phyloP scores from a whole-genome alignment of 2,797 vertebrate genomes.

The Cottoperca gobio region DNA sequence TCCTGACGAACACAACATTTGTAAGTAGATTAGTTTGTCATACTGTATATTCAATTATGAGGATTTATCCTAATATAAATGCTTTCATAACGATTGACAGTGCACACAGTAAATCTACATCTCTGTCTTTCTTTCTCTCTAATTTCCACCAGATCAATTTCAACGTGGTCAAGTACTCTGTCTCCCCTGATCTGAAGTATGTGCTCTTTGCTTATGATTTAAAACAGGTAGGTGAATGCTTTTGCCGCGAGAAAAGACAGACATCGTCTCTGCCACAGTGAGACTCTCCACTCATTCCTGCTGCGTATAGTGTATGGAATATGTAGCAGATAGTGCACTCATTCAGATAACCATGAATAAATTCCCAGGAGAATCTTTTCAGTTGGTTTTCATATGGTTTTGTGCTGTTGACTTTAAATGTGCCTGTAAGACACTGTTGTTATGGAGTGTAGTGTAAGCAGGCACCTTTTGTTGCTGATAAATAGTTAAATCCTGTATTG shows the following conservation, averaged over 20 bases:
- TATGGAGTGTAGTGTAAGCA: no score
- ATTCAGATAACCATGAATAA: background rate
- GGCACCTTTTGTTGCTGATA: no score
- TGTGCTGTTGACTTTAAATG: background rate
- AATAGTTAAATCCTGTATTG: no score
- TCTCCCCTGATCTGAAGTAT: conserved; percentile 95
- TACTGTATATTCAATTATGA: background rate
- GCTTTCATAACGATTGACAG: background rate
- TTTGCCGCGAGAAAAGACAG: no score
- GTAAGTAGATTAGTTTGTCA: conserved; percentile 84
- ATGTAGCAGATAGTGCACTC: background rate
- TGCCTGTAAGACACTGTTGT: no score
- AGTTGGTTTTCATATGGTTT: background rate
- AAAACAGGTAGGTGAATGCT: conserved; percentile 93
- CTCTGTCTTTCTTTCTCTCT: background rate
- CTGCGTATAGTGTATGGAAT: background rate
- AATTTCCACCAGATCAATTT: conserved; percentile 88
- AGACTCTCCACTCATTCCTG: background rate
- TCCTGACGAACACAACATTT: conserved; percentile 95
- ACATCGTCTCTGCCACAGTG: background rate
- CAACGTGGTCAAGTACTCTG: conserved; percentile 93
- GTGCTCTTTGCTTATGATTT: conserved; percentile 97
- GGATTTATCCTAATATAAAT: background rate
- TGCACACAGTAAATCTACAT: background rate
- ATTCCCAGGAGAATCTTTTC: background rate